Conservation (phyloP, 1,140 invertebrate species). For the Periplaneta americana region DNA sequence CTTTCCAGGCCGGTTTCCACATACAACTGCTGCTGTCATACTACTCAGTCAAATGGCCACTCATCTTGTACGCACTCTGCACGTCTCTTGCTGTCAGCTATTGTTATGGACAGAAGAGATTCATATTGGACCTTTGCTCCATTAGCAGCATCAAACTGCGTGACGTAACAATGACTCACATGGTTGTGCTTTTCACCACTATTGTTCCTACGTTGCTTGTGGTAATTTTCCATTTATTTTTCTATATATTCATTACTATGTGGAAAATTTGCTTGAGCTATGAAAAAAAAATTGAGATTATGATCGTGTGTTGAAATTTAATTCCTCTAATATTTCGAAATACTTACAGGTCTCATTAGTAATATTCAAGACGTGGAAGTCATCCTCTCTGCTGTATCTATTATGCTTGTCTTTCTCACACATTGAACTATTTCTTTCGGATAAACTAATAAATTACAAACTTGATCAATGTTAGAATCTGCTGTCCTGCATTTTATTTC, state of each 20-base stretch:
- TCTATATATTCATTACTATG: not conserved
- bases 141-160: not conserved
- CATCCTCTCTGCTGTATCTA: too few relatives aligned
- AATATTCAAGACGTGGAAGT: too few relatives aligned
- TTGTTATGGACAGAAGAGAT: not conserved
- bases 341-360: too few relatives aligned
- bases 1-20: not conserved
- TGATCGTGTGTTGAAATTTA: too few relatives aligned
- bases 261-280: too few relatives aligned
- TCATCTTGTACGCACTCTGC: not conserved
- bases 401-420: too few relatives aligned
- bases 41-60: not conserved
- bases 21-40: not conserved
- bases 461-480: too few relatives aligned
- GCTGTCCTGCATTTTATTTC: too few relatives aligned
- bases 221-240: not conserved
- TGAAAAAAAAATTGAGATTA: too few relatives aligned
- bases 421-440: too few relatives aligned
- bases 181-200: not conserved
- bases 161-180: not conserved
- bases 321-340: too few relatives aligned
- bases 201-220: not conserved
- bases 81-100: not conserved
- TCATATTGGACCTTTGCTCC: not conserved
- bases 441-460: too few relatives aligned